These are phyloP conservation scores for Ascaphus truei DNA, from an alignment of 2,113 vertebrate genomes.

Conservation along the genomic window DNA sequence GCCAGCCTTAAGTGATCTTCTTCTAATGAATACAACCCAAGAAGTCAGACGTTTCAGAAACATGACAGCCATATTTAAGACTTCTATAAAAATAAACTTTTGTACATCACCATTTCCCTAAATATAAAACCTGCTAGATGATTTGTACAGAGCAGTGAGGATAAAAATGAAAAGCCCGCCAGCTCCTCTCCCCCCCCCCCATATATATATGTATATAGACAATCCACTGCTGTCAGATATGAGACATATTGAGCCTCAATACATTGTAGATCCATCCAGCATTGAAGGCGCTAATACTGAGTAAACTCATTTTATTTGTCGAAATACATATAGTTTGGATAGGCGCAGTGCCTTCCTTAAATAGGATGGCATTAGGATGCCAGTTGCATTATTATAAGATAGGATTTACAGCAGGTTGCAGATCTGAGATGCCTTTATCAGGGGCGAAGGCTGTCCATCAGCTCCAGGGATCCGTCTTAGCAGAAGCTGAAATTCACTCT, in stretches of 20 bases:
- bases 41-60: too few relatives aligned
- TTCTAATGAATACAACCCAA: too few relatives aligned
- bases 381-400: neutral
- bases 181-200: too few relatives aligned
- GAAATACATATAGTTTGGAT: too few relatives aligned
- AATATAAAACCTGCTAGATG: too few relatives aligned
- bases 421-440: slow-evolving; percentile 9
- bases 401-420: slow-evolving; percentile 9
- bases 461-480: slow-evolving; percentile 5
- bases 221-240: neutral
- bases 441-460: slow-evolving; percentile 1
- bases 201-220: neutral
- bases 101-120: too few relatives aligned
- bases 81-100: too few relatives aligned
- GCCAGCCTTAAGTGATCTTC: too few relatives aligned
- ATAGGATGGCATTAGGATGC: neutral
- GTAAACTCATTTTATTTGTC: neutral
- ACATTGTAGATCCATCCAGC: neutral
- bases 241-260: neutral
- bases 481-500: neutral
- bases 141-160: too few relatives aligned
- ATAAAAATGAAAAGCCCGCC: too few relatives aligned
- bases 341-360: neutral
- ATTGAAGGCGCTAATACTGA: neutral
- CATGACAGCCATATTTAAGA: too few relatives aligned